Conservation (phyloP, 2,888 invertebrate species). For the Luperina nickerlii region DNA sequence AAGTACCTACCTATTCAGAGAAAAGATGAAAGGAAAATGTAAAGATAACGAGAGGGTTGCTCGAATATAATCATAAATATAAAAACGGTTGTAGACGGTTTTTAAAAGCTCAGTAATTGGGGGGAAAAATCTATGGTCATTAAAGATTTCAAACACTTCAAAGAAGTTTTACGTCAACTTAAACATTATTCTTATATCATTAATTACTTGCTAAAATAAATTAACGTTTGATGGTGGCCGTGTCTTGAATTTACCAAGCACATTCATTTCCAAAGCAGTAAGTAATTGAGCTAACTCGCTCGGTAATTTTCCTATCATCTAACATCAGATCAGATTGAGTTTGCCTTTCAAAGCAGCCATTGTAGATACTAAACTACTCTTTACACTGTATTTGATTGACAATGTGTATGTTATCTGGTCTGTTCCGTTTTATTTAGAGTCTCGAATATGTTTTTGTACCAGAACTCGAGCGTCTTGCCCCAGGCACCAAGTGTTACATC, state of each 20-base stretch:
- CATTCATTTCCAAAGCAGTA: constrained; percentile 1
- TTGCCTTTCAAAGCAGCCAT: constrained; percentile 60
- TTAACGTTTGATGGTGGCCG: constrained; percentile 6
- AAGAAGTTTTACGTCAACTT: constrained; percentile 16
- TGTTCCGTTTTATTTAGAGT: constrained; percentile 71
- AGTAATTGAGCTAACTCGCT: constrained; percentile 6
- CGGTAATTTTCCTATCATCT: constrained; percentile 48
- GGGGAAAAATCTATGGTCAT: constrained; percentile 12
- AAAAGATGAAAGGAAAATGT: constrained; percentile 39
- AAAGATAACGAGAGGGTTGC: constrained; percentile 10
- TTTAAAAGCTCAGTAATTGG: constrained; percentile 1
- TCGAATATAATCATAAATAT: background rate
- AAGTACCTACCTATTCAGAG: background rate
- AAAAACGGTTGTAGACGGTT: background rate
- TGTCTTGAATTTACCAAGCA: constrained; percentile 9
- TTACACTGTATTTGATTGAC: constrained; percentile 57
- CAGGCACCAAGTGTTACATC: constrained; percentile 82
- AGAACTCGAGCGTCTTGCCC: constrained; percentile 86
- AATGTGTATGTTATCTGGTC: constrained; percentile 72
- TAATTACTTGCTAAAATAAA: constrained; percentile 24
- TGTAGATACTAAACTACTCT: constrained; percentile 63
- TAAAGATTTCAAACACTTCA: background rate
- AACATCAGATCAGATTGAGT: constrained; percentile 52
- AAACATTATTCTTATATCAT: constrained; percentile 4
- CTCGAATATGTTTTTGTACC: constrained; percentile 86